Conservation (phyloP, 35 echinoderm and acorn worm species). For the Apostichopus californicus region DNA sequence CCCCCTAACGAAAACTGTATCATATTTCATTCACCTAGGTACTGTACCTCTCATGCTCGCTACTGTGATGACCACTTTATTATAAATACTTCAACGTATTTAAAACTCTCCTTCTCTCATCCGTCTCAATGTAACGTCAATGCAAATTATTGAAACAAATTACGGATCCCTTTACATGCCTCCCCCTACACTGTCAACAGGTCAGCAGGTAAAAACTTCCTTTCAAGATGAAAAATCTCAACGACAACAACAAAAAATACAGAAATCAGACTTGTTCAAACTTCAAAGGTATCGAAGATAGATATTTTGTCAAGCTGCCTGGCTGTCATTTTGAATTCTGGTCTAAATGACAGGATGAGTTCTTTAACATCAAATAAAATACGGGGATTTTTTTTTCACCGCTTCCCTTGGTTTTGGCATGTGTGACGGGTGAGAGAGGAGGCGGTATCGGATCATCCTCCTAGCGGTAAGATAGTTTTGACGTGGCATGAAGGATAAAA, state of each 20-base stretch:
- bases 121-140: too few relatives aligned
- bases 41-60: too few relatives aligned
- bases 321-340: background rate
- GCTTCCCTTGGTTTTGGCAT: too few relatives aligned
- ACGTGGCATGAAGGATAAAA: too few relatives aligned
- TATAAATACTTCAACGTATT: too few relatives aligned
- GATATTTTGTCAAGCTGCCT: background rate
- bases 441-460: too few relatives aligned
- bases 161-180: background rate
- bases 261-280: background rate
- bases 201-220: background rate
- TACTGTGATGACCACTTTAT: too few relatives aligned
- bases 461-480: too few relatives aligned
- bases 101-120: too few relatives aligned
- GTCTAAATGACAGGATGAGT: background rate
- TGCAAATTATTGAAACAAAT: background rate
- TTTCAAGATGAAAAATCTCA: background rate
- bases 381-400: background rate
- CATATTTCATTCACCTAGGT: too few relatives aligned
- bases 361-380: background rate
- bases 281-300: background rate
- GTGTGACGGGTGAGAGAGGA: too few relatives aligned
- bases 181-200: background rate
- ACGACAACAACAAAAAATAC: background rate
- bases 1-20: too few relatives aligned